Conservation (phyloP, 1,140 invertebrate genomes). For the Drosophila cardini region DNA sequence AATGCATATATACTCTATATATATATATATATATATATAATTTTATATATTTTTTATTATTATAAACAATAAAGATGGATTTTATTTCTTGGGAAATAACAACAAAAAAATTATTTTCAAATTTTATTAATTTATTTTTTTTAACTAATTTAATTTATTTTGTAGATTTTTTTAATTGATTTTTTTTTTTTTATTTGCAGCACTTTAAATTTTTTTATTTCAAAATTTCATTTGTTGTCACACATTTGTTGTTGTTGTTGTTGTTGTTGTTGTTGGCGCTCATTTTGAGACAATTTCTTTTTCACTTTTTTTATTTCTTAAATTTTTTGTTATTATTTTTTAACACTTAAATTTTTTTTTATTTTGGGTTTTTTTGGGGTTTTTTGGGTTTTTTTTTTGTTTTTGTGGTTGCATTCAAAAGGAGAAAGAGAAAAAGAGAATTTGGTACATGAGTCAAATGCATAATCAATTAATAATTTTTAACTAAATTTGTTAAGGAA, state of each 20-base stretch:
- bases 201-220: slow-evolving; percentile 26
- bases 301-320: slow-evolving; percentile 21
- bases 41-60: slow-evolving; percentile 45
- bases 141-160: slow-evolving; percentile 21
- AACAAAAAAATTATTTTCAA: slow-evolving; percentile 32
- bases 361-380: slow-evolving; percentile 13
- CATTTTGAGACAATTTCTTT: slow-evolving; percentile 56
- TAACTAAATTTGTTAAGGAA: neutral
- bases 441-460: slow-evolving; percentile 49
- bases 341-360: slow-evolving; percentile 48
- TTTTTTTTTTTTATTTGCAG: slow-evolving; percentile 20
- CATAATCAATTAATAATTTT: slow-evolving; percentile 28
- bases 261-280: slow-evolving; percentile 46
- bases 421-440: slow-evolving; percentile 61
- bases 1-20: slow-evolving; percentile 41
- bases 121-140: slow-evolving; percentile 30
- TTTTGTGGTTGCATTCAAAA: slow-evolving; percentile 50
- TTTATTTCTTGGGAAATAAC: slow-evolving; percentile 42
- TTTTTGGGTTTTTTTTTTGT: slow-evolving; percentile 17
- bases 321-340: slow-evolving; percentile 25
- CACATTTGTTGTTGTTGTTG: slow-evolving; percentile 41
- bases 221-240: slow-evolving; percentile 14
- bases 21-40: slow-evolving; percentile 41
- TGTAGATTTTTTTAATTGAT: slow-evolving; percentile 17
- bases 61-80: slow-evolving; percentile 46